These are phyloP conservation scores for Halichoerus grypus DNA, from an alignment of 2,113 vertebrate genomes.

Conservation along the genomic window DNA sequence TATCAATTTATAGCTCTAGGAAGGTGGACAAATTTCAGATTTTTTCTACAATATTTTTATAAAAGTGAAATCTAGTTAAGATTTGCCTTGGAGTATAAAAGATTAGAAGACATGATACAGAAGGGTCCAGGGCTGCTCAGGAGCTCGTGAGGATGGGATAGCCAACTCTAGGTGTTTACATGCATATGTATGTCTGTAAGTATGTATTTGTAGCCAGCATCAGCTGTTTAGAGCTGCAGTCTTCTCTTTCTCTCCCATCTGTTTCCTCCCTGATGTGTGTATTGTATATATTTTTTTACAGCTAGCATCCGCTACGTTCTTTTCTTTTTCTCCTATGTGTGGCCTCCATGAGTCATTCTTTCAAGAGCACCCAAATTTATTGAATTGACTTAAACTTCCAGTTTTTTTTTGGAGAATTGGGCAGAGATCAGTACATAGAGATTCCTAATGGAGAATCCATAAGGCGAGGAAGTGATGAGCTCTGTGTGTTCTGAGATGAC, in stretches of 20 bases:
- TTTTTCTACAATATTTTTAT: conserved; percentile 36
- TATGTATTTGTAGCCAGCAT: background rate
- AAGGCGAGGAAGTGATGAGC: background rate
- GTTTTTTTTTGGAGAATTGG: conserved; percentile 31
- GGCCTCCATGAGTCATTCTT: conserved; percentile 12
- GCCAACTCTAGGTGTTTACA: background rate
- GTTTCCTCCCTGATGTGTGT: background rate
- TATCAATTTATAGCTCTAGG: background rate
- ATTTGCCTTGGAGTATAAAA: conserved; percentile 14
- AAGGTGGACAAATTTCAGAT: background rate
- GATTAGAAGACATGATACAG: background rate
- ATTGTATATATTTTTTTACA: background rate
- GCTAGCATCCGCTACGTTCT: background rate
- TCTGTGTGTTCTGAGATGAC: conserved; percentile 51
- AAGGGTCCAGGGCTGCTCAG: background rate
- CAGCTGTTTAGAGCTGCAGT: background rate
- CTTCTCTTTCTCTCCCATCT: background rate
- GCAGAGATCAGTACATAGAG: conserved; percentile 13
- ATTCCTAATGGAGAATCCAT: conserved; percentile 45
- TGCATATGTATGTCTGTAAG: background rate
- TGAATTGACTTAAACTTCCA: conserved; percentile 56
- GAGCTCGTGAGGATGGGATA: background rate
- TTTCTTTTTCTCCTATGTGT: conserved; percentile 6
- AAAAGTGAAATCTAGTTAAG: conserved; percentile 38
- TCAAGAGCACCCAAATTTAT: conserved; percentile 50